phyloP scores from a whole-genome alignment of 1,140 invertebrate genomes.

The Pseudachorutes palmiensis region DNA sequence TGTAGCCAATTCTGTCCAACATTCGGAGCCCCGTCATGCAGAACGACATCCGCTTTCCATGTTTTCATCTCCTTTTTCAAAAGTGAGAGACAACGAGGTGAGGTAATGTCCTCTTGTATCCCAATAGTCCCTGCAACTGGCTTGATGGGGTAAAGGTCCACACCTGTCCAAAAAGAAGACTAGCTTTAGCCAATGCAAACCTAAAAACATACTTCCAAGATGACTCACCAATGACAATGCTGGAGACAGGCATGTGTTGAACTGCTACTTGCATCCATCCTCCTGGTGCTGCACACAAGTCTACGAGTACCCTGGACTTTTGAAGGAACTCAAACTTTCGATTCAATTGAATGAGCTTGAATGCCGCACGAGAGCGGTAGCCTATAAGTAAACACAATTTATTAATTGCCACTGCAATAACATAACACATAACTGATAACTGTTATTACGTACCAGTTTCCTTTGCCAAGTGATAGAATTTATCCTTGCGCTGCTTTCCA shows the following conservation, averaged over 20 bases:
- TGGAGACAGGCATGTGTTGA: slow-evolving; percentile 95
- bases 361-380: slow-evolving; percentile 92
- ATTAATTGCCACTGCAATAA: slow-evolving; percentile 6
- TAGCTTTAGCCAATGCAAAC: not conserved
- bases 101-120: slow-evolving; percentile 91
- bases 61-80: slow-evolving; percentile 79
- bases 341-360: slow-evolving; percentile 97
- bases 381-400: slow-evolving; percentile 50
- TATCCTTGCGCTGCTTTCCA: slow-evolving; percentile 96
- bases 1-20: slow-evolving; percentile 95
- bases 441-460: slow-evolving; percentile 72
- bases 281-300: slow-evolving; percentile 97
- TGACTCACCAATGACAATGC: slow-evolving; percentile 68
- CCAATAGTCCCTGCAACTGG: slow-evolving; percentile 82
- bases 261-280: slow-evolving; percentile 99
- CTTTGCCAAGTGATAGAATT: slow-evolving; percentile 97
- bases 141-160: slow-evolving; percentile 95
- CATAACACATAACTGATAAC: not conserved
- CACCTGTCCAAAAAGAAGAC: slow-evolving; percentile 49
- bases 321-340: slow-evolving; percentile 95
- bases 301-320: slow-evolving; percentile 88
- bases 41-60: slow-evolving; percentile 92
- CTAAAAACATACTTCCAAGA: slow-evolving; percentile 9
- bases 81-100: slow-evolving; percentile 73
- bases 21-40: slow-evolving; percentile 98